Base-by-base conservation (phyloP, 2,113 vertebrate species). In the Lates calcarifer region DNA sequence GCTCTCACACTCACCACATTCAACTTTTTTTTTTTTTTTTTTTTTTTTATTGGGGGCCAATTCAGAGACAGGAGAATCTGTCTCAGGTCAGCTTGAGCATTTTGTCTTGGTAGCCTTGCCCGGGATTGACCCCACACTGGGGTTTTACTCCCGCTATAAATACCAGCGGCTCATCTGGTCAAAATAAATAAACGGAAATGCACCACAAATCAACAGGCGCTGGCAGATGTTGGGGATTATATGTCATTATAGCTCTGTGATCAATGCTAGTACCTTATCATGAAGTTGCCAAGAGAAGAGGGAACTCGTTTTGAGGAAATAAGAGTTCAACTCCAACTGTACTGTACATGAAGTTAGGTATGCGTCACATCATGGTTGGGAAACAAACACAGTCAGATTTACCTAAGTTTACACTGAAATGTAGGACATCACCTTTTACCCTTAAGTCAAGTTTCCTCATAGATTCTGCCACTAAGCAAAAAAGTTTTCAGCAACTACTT, bases 141-240 rank as follows among this genome's bases (percentile, higher is more conserved):
- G 91, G 69, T 85, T 91, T 93, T 88, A 93, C 91, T 90, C 92
- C 89, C 17, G 88, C 89, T 92, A 88, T 95, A 95, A 95, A 95
- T 93, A 94, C 93, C 93, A 90, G 58, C 76, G 87, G 86, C 90
- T 95, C 94, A 94, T 94, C 93, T 93, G 93, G 89, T 82, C 88
- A 92, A 94, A 93, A 94, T 92, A 94, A 94, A 91, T 93, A 93
- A 92, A 93, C 89, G 70, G 60, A 84, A 83, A 87, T 79, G 73
- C 45, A 75, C 85, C 90, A 28, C 90, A 91, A 92, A 91, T 90
- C 90, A 89, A 81, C 82, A 79, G 78, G 43, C 71, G 2, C 31
- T 33, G 87, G 83, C 91, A 91, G 89, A 93, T 91, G 87, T 88
- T 84, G 39, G 72, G 70, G 78, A 89, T 86, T 88, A 74, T 58